phyloP scores from a whole-genome alignment of 2,797 vertebrate genomes.

The Oceanodroma leucorhoa region DNA sequence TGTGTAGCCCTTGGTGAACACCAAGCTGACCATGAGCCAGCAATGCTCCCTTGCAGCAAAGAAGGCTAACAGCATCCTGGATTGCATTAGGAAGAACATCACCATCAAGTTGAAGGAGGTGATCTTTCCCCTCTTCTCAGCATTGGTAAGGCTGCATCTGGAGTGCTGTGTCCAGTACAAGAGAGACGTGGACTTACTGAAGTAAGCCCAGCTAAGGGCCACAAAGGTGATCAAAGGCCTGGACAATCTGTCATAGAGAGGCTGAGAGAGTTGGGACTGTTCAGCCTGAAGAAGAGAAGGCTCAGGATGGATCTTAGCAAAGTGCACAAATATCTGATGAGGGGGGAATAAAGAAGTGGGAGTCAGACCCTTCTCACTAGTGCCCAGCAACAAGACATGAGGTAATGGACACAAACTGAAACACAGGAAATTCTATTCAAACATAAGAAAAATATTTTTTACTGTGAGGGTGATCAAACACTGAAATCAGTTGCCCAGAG shows the following conservation, averaged over 20 bases:
- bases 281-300: neutral
- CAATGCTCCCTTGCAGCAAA: neutral
- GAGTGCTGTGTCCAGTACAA: neutral
- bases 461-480: neutral
- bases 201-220: neutral
- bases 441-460: neutral
- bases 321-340: neutral
- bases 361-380: neutral
- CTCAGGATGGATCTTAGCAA: neutral
- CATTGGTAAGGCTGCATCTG: neutral
- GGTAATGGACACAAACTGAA: neutral
- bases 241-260: neutral
- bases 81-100: neutral
- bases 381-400: neutral
- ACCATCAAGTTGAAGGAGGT: neutral
- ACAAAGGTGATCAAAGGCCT: neutral
- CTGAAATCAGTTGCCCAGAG: neutral
- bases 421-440: neutral
- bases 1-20: neutral
- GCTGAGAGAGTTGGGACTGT: neutral
- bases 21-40: neutral
- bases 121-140: neutral
- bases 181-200: neutral
- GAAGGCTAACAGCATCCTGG: neutral
- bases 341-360: neutral